Base-by-base conservation (phyloP, 2,113 vertebrate species). In the Canis aureus region DNA sequence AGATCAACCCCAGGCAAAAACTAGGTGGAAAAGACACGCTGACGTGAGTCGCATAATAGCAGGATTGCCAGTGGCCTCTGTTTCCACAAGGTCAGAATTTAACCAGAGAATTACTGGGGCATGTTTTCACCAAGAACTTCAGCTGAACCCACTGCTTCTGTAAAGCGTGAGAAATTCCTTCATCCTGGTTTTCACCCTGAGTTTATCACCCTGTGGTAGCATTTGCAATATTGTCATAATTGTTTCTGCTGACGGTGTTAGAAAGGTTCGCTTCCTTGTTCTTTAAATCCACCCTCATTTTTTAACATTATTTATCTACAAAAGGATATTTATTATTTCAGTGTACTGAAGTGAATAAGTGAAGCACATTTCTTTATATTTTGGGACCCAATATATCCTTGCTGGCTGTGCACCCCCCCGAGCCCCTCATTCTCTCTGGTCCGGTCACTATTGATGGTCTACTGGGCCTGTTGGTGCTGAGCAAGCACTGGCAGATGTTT, bases 241-340 rank as follows among this genome's bases (percentile, higher is more conserved):
- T 86, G 67, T 80, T 91, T 85, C 84, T 95, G 35, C 73, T 91
- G 23, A 12, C 83, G 69, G 53, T 74, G 17, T 85, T 81, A 80
- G 43, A 76, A 90, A 90, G 66, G 8, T 87, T 86, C 91, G 8
- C 35, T 84, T 84, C n/a, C 66, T 74, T 87, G 22, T 62, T 87
- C 74, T 94, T 86, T 51, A 85, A 94, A 93, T 67, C 38, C 16
- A 91, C 38, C 20, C 19, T 95, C 69, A 35, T 71, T 90, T 97
- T 90, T 95, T 16, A 93, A 79, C 9, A 64, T 55, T 13, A 71
- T 71, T 84, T n/a, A 78, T 85, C 49, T 73, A 82, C 89, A n/a
- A 89, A 96, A 90, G 76, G 51, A 3, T 87, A 91, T 74, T n/a
- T 96, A 76, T 83, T 86, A 55, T 11, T 94, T 97, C 7, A 0